phyloP scores from a whole-genome alignment of 2,888 invertebrate genomes.

The Trilocha varians region DNA sequence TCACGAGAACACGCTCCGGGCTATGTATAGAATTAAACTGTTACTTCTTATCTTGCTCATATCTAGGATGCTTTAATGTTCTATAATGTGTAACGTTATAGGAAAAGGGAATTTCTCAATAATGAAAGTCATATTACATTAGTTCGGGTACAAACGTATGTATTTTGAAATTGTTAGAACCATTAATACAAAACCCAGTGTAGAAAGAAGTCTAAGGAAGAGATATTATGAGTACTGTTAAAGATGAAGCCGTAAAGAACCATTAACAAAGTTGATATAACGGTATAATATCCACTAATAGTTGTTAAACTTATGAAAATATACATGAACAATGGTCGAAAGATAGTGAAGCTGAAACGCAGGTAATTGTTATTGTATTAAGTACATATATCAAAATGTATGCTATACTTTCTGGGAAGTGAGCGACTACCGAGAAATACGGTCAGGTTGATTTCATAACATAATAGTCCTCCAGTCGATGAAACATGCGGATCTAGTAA shows the following conservation, averaged over 20 bases:
- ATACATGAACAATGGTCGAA: too few relatives aligned
- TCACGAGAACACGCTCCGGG: constrained; percentile 47
- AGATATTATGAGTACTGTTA: too few relatives aligned
- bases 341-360: neutral
- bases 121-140: neutral
- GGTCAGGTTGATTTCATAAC: neutral
- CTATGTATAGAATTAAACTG: constrained; percentile 41
- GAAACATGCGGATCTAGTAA: too few relatives aligned
- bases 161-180: neutral
- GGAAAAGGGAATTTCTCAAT: neutral
- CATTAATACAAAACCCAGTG: neutral
- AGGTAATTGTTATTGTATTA: neutral
- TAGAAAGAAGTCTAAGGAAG: too few relatives aligned
- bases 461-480: neutral
- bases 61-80: constrained; percentile 24
- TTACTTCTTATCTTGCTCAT: constrained; percentile 31
- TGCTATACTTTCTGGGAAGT: neutral
- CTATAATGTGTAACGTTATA: constrained; percentile 3
- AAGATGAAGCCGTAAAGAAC: too few relatives aligned
- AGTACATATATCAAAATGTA: neutral
- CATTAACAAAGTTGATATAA: too few relatives aligned
- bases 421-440: neutral
- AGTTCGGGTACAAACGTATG: neutral
- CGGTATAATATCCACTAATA: too few relatives aligned
- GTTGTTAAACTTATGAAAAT: too few relatives aligned